phyloP scores from a whole-genome alignment of 2,888 invertebrate species.

The Phasia obesa region DNA sequence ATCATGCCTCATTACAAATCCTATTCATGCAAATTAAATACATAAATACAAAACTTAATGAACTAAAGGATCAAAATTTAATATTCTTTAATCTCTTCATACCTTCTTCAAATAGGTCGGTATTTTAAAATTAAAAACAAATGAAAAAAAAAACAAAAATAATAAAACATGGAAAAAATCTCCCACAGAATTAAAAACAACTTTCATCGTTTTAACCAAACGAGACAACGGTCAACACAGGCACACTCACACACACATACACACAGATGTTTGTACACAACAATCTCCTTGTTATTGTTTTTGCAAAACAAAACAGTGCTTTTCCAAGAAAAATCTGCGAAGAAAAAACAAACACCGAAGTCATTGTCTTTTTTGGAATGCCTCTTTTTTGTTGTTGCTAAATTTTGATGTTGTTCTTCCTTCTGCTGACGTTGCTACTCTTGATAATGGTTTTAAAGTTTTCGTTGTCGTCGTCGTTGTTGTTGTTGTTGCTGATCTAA shows the following conservation, averaged over 20 bases:
- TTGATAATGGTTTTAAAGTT: conserved; percentile 49
- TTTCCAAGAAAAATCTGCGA: conserved; percentile 72
- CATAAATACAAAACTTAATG: neutral
- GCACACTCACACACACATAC: neutral
- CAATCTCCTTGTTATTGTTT: conserved; percentile 63
- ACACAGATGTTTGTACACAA: conserved; percentile 24
- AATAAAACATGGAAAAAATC: conserved; percentile 62
- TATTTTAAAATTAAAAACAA: conserved; percentile 32
- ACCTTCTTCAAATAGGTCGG: too few species aligned
- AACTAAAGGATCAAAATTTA: conserved; percentile 43
- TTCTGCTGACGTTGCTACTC: conserved; percentile 53
- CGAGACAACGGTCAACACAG: conserved; percentile 11
- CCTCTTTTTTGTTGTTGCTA: conserved; percentile 70
- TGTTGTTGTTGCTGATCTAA: conserved; percentile 55
- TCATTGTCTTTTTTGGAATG: conserved; percentile 80
- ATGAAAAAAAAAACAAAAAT: conserved; percentile 17
- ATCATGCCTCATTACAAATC: neutral
- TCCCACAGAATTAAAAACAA: conserved; percentile 67
- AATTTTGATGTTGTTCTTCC: conserved; percentile 46
- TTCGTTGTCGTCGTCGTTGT: conserved; percentile 2
- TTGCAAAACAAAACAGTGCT: conserved; percentile 67
- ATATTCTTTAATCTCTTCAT: conserved; percentile 63
- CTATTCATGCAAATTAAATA: neutral
- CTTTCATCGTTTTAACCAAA: conserved; percentile 54
- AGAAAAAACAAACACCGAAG: conserved; percentile 73